Evolutionary conservation across 2,888 invertebrate genomes (phyloP).

Genomic region (Choristoneura rosaceana): DNA sequence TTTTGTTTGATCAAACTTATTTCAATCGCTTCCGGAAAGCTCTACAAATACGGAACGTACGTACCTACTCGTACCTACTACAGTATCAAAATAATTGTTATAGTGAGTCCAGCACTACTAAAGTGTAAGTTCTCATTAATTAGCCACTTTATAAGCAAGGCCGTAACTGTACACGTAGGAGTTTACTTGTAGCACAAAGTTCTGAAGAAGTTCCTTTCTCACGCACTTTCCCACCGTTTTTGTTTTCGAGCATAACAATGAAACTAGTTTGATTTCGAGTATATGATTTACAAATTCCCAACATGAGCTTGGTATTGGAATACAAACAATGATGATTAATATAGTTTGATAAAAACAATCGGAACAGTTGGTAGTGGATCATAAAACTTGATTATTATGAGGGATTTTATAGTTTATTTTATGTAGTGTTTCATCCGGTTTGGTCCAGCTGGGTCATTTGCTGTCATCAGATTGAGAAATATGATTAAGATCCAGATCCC

Average conservation of each 20-base stretch:
- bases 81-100: too few relatives aligned
- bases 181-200: constrained; percentile 49
- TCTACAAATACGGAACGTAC: background rate
- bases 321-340: constrained; percentile 40
- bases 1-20: background rate
- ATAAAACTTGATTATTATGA: constrained; percentile 28
- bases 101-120: background rate
- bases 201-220: constrained; percentile 52
- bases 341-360: constrained; percentile 37
- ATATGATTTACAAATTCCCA: constrained; percentile 50
- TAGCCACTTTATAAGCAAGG: constrained; percentile 24
- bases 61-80: background rate
- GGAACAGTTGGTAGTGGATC: constrained; percentile 18
- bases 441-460: background rate
- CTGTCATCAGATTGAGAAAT: background rate
- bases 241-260: constrained; percentile 48
- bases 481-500: background rate
- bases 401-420: constrained; percentile 19
- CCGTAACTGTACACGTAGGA: constrained; percentile 38
- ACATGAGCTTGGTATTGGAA: constrained; percentile 38
- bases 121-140: background rate
- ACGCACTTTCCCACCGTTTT: constrained; percentile 58
- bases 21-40: background rate
- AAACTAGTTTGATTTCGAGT: constrained; percentile 47
- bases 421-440: constrained; percentile 8